Base-by-base conservation (phyloP, 2,888 invertebrate species). In the Drosophila picticornis region DNA sequence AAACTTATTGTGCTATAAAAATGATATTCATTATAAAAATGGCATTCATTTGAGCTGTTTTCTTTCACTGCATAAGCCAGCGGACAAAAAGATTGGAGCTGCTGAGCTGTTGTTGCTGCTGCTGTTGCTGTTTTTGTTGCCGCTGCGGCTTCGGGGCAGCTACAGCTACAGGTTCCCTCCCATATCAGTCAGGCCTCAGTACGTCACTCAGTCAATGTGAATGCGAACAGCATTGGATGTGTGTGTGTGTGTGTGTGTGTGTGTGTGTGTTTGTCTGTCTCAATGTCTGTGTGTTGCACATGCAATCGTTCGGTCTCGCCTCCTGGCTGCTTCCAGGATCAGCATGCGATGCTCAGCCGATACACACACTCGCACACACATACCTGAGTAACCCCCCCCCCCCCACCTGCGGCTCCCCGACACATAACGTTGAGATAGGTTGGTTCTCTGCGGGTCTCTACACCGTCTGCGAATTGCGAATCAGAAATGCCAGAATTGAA, bases 401-500 rank as follows among this genome's bases (percentile, higher is more conserved):
- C 22, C 27, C 16, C 13, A n/a, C 29, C 32, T 29, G 25, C 22
- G 25, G 11, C 57, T 25, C 16, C 31, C 32, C 1, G 22, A 11
- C 38, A 46, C 48, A 7, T 11, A 43, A n/a, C 27, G 29, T 51
- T 46, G 25, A 50, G 27, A 50, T 50, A 50, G 16, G 27, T 50
- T 27, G 50, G n/a, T 32, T 32, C 58, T 59, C 31, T 48, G 40
- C 43, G 25, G 58, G 32, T 59, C 58, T 48, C 19, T 19, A 32
- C 65, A 71, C 40, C 52, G 80, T 77, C 46, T 46, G 46, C 27
- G 85, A 86, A 89, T 82, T 80, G 83, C 90, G 90, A 90, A 88
- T 87, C 89, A 90, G 83, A 90, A 88, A 90, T 86, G 91, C 90
- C 92, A 90, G 91, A 91, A 92, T 92, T 91, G 92, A 92, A 92